A percentile compares a stretch with the other conserved stretches of the same genome.
Evolutionary conservation across 2,888 invertebrate species (phyloP).

Genomic region (Pollenia labialis): DNA sequence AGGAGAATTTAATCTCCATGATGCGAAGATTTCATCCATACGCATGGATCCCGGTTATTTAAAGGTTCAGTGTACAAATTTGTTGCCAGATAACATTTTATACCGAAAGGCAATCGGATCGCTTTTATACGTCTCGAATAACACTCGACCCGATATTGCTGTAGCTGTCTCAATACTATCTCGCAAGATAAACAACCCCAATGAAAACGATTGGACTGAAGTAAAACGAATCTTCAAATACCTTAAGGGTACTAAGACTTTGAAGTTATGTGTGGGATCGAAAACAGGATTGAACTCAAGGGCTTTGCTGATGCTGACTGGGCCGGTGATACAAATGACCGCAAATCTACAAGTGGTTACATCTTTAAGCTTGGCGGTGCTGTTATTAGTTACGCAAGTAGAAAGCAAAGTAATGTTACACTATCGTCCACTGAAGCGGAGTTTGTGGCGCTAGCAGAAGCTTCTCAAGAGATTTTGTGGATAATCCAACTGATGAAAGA

Average conservation of each 20-base stretch:
- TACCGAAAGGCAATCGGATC: too few relatives aligned
- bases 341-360: conserved; percentile 28
- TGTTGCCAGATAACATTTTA: too few relatives aligned
- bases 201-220: conserved; percentile 38
- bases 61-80: too few relatives aligned
- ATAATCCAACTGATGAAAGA: conserved; percentile 37
- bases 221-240: conserved; percentile 41
- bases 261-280: conserved; percentile 47
- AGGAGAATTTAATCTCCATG: too few relatives aligned
- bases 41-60: too few relatives aligned
- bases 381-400: conserved; percentile 48
- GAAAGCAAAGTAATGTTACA: conserved; percentile 32
- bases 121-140: too few relatives aligned
- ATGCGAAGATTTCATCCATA: too few relatives aligned
- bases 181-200: conserved; percentile 25
- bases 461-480: conserved; percentile 46
- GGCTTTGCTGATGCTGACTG: conserved; percentile 45
- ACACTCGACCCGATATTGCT: too few relatives aligned
- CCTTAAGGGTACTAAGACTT: conserved; percentile 19
- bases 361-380: conserved; percentile 43
- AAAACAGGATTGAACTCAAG: conserved; percentile 1
- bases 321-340: conserved; percentile 30
- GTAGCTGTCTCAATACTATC: conserved; percentile 34
- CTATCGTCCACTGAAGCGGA: conserved; percentile 39
- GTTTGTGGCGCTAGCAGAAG: conserved; percentile 45